phyloP scores from a whole-genome alignment of 2,113 vertebrate genomes.

The Nymphicus hollandicus region DNA sequence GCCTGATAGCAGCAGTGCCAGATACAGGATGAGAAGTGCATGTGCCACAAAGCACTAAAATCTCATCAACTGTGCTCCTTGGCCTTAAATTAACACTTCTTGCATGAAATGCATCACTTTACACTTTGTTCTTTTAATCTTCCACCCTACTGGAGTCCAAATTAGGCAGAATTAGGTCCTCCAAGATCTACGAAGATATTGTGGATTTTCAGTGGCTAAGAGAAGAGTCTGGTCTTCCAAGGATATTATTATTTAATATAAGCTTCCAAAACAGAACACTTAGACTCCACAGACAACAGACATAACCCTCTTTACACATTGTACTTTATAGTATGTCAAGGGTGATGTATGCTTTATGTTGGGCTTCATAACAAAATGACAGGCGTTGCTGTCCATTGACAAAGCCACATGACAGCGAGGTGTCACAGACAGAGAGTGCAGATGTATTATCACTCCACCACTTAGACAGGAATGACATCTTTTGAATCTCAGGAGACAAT shows the following conservation, averaged over 20 bases:
- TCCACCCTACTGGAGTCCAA: not conserved
- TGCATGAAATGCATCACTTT: not conserved
- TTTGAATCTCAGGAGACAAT: slow-evolving; percentile 40
- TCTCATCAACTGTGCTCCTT: not conserved
- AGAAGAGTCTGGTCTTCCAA: not conserved
- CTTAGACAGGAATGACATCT: slow-evolving; percentile 48
- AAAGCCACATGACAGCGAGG: slow-evolving; percentile 42
- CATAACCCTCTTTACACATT: not conserved
- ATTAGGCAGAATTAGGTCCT: not conserved
- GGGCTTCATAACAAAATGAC: slow-evolving; percentile 50
- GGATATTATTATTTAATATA: not conserved
- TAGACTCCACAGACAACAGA: not conserved
- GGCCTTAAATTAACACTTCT: not conserved
- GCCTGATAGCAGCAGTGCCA: not conserved
- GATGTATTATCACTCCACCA: slow-evolving; percentile 50
- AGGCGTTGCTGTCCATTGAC: slow-evolving; percentile 48
- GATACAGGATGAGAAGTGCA: rapidly evolving
- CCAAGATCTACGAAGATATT: not conserved
- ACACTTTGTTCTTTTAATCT: not conserved
- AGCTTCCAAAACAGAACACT: not conserved
- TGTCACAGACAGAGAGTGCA: slow-evolving; percentile 58
- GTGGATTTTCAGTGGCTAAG: not conserved
- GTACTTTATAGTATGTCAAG: not conserved
- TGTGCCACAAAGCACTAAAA: not conserved
- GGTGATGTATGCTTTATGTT: not conserved